These are phyloP conservation scores for Drepana arcuata DNA, from an alignment of 1,140 invertebrate species.

Conservation along the genomic window DNA sequence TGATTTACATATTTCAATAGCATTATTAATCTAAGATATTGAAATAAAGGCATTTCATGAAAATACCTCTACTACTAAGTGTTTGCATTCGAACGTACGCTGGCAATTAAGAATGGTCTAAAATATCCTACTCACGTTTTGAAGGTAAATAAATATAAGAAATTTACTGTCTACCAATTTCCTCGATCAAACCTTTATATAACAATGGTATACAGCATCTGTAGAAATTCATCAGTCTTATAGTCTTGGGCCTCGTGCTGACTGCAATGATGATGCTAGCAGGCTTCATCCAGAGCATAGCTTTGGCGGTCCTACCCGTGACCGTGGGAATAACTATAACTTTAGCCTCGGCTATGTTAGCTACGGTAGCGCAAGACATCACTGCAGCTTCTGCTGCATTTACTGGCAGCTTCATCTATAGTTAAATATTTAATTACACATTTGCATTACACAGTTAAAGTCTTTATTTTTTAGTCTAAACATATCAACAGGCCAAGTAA, in stretches of 20 bases:
- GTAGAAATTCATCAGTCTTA: conserved; percentile 21
- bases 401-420: conserved; percentile 30
- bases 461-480: no score
- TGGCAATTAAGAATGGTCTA: no score
- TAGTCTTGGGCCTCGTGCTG: conserved; percentile 19
- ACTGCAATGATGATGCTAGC: conserved; percentile 29
- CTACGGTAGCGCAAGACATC: conserved; percentile 25
- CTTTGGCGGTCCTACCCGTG: conserved; percentile 30
- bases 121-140: no score
- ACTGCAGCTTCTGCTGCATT: conserved; percentile 42
- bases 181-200: conserved; percentile 27
- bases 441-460: no score
- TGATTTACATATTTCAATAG: no score
- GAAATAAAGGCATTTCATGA: no score
- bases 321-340: conserved; percentile 39
- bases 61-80: no score
- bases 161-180: no score
- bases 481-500: no score
- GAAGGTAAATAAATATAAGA: no score
- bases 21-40: no score
- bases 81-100: no score
- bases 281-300: conserved; percentile 25
- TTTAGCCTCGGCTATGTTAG: conserved; percentile 27
- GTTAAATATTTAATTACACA: conserved; percentile 1
- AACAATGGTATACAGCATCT: conserved; percentile 31